Evolutionary conservation across 2,113 vertebrate genomes (phyloP).

Genomic region (Maylandia zebra): DNA sequence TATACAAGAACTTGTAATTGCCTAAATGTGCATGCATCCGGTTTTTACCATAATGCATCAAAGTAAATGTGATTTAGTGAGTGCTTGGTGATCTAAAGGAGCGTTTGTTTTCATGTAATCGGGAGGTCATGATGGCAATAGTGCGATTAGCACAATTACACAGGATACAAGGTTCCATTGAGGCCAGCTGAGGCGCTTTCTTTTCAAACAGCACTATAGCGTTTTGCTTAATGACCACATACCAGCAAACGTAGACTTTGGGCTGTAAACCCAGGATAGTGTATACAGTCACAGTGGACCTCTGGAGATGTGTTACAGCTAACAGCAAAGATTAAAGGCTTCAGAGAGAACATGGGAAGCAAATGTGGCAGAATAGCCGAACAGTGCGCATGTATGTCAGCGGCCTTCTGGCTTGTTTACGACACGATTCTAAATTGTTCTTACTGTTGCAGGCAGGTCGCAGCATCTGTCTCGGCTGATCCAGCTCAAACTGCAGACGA

Average conservation of each 20-base stretch:
- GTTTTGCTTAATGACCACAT: neutral
- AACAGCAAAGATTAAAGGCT: neutral
- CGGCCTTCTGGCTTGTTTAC: neutral
- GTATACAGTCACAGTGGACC: neutral
- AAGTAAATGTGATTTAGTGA: slow-evolving; percentile 7
- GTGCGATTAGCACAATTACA: slow-evolving; percentile 19
- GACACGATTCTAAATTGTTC: slow-evolving; percentile 10
- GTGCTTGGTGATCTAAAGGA: neutral
- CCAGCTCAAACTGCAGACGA: slow-evolving; percentile 96
- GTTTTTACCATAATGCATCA: neutral
- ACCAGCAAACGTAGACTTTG: neutral
- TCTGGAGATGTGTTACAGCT: neutral
- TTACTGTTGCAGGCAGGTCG: slow-evolving; percentile 92
- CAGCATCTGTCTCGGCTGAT: slow-evolving; percentile 96
- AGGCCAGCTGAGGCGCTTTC: neutral
- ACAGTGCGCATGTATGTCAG: neutral
- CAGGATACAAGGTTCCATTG: neutral
- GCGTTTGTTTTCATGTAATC: slow-evolving; percentile 18
- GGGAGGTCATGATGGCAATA: neutral
- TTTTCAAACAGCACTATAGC: neutral
- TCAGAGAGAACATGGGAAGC: neutral
- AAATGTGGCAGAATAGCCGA: neutral
- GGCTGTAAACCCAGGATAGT: neutral
- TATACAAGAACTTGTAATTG: slow-evolving; percentile 21
- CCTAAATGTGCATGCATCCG: slow-evolving; percentile 3